Evolutionary conservation across 2,888 invertebrate genomes (phyloP).

Genomic region (Meganola albula): DNA sequence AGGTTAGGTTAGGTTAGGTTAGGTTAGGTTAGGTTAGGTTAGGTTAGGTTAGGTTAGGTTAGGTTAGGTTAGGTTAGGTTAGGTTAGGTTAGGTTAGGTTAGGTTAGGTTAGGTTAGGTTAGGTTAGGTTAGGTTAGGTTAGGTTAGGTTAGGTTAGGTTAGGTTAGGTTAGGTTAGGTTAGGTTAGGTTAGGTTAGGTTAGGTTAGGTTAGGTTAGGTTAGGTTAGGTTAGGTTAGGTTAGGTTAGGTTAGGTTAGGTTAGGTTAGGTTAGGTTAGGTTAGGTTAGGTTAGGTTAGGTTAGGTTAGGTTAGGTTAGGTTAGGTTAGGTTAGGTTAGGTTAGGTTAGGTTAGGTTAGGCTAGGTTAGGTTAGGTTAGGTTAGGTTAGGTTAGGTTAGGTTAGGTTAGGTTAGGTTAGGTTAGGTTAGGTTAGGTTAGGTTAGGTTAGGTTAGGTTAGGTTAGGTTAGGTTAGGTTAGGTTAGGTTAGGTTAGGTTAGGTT

Average conservation of each 20-base stretch:
- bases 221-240: slow-evolving; percentile 2
- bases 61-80: slow-evolving; percentile 10
- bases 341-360: slow-evolving; percentile 3
- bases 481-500: slow-evolving; percentile 9
- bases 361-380: neutral
- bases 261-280: neutral
- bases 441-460: slow-evolving; percentile 17
- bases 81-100: slow-evolving; percentile 3
- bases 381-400: slow-evolving; percentile 6
- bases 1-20: slow-evolving; percentile 10
- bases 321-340: slow-evolving; percentile 4
- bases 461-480: slow-evolving; percentile 15
- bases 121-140: slow-evolving; percentile 7
- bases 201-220: slow-evolving; percentile 2
- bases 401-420: slow-evolving; percentile 8
- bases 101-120: slow-evolving; percentile 6
- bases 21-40: slow-evolving; percentile 10
- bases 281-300: slow-evolving; percentile 5
- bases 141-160: slow-evolving; percentile 12
- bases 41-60: slow-evolving; percentile 10
- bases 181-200: slow-evolving; percentile 7
- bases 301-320: slow-evolving; percentile 7
- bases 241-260: slow-evolving; percentile 2
- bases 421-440: slow-evolving; percentile 15
- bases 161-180: slow-evolving; percentile 11